phyloP scores from a whole-genome alignment of 2,888 invertebrate species.

The Operophtera brumata region DNA sequence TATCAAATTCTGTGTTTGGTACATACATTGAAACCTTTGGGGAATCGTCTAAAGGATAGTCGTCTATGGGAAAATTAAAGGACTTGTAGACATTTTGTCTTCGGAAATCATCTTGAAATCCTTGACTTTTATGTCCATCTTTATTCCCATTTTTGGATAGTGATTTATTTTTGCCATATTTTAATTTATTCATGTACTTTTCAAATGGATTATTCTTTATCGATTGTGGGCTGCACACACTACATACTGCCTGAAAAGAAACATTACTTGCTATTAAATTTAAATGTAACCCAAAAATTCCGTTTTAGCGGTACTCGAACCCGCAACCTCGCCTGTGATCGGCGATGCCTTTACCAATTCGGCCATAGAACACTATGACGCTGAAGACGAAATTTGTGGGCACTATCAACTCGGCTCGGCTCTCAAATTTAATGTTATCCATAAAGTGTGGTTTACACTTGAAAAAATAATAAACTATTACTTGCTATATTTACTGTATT shows the following conservation, averaged over 20 bases:
- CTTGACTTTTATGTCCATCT: conserved; percentile 21
- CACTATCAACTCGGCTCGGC: too few species aligned
- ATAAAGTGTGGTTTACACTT: too few species aligned
- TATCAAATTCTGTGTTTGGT: conserved; percentile 7
- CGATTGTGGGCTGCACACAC: conserved; percentile 40
- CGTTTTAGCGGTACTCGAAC: too few species aligned
- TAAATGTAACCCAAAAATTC: too few species aligned
- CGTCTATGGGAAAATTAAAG: conserved; percentile 53
- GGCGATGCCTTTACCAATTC: too few species aligned
- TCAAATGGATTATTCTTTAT: conserved; percentile 28
- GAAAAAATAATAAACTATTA: too few species aligned
- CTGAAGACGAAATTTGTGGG: too few species aligned
- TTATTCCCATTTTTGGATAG: neutral
- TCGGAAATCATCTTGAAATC: conserved; percentile 18
- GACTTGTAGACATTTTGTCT: conserved; percentile 31
- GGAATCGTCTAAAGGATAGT: conserved; percentile 40
- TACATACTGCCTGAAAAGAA: conserved; percentile 46
- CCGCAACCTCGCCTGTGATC: too few species aligned
- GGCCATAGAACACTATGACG: too few species aligned
- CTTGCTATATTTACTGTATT: too few species aligned
- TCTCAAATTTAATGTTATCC: too few species aligned
- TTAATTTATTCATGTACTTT: conserved; percentile 8
- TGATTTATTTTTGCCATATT: neutral
- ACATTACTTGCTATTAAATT: neutral
- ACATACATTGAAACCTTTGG: conserved; percentile 19